Evolutionary conservation across 2,113 vertebrate genomes (phyloP).

Genomic region (Toxotes chatareus): DNA sequence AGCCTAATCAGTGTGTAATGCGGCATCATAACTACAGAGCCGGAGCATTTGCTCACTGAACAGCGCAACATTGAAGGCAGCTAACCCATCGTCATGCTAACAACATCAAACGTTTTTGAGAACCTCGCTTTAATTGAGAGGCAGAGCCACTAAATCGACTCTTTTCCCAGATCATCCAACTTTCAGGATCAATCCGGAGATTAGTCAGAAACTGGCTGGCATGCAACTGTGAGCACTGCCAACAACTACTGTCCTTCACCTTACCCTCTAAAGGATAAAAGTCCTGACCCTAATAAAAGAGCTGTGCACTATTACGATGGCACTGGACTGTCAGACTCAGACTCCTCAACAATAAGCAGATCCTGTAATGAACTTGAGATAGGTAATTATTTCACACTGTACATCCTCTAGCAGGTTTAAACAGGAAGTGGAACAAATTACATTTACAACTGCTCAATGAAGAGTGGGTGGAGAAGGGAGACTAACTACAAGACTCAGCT

Average conservation of each 20-base stretch:
- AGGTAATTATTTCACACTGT: not conserved
- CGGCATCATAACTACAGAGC: slow-evolving; percentile 37
- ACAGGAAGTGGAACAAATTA: not conserved
- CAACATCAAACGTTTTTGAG: slow-evolving; percentile 35
- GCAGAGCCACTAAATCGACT: slow-evolving; percentile 17
- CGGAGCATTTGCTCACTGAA: slow-evolving; percentile 20
- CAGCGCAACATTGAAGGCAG: slow-evolving; percentile 36
- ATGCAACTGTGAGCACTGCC: slow-evolving; percentile 21
- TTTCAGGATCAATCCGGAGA: slow-evolving; percentile 54
- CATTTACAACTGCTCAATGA: not conserved
- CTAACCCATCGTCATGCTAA: slow-evolving; percentile 25
- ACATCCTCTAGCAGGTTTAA: not conserved
- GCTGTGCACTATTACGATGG: not conserved
- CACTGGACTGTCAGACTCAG: not conserved
- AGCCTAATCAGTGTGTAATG: slow-evolving; percentile 65
- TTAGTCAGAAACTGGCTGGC: slow-evolving; percentile 43
- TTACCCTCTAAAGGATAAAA: slow-evolving; percentile 47
- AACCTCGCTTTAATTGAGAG: slow-evolving; percentile 31
- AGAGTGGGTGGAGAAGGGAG: not conserved
- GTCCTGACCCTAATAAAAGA: slow-evolving; percentile 23
- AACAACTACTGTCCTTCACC: slow-evolving; percentile 32
- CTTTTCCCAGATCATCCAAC: slow-evolving; percentile 42
- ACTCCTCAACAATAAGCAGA: no score
- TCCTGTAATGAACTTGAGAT: not conserved
- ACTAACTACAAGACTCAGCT: not conserved